Evolutionary conservation across 2,797 vertebrate species (phyloP), one percentile per base, ranked within the genome.

Genomic region (Ispidina picta): DNA sequence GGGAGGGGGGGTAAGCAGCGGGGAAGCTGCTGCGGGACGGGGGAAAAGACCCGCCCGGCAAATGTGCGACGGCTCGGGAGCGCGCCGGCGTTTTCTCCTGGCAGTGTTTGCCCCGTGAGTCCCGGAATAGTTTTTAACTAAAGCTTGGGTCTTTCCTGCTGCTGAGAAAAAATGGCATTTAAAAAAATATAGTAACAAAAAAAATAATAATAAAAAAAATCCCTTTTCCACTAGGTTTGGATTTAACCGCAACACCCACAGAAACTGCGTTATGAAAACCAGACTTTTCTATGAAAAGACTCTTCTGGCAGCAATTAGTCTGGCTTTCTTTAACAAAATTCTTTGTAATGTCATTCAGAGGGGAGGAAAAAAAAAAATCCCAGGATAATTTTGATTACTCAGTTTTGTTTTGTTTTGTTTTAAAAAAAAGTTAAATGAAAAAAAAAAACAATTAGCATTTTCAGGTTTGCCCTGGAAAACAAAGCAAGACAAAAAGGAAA

Each of bases 221-320:
- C 48, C 12, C 12, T 7, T 94, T 92, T 96, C 93, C 80, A 31
- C 91, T 94, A 71, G 86, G 72, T 95, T 97, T 95, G 93, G 85
- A 93, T 96, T 97, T 96, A 97, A 97, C 96, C 87, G 62, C 96
- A 97, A 94, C 87, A 96, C 95, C 96, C 94, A 96, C 95, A 97
- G 94, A 97, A 97, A 97, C 88, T 96, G 95, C 94, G 85, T 98
- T 97, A 97, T 97, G 97, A 97, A 97, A 98, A 98, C 96, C 97
- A 98, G 97, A 98, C 95, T 96, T 94, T 96, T 96, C 96, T 93
- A 87, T 92, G 94, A 96, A 96, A 96, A 94, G 72, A 76, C 90
- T 97, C 95, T 97, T 97, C 97, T 98, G 97, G 97, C 97, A 97
- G 97, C 97, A 97, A 97, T 97, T 97, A 98, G 97, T 94, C 97